phyloP scores from a whole-genome alignment of 2,113 vertebrate species.

The Galemys pyrenaicus region DNA sequence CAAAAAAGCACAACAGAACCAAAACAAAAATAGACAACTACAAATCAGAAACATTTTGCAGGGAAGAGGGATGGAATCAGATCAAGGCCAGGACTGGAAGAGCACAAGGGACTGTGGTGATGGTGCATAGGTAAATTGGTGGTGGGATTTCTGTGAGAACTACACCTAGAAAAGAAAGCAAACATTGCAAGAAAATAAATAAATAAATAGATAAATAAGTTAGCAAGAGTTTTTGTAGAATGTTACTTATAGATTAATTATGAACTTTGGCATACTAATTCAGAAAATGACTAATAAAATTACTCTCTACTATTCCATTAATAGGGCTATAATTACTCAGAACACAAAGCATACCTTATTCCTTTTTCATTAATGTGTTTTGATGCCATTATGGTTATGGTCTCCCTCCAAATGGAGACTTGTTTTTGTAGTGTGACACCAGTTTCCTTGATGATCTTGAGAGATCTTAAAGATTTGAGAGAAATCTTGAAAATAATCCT shows the following conservation, averaged over 20 bases:
- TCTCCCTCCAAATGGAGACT: not conserved
- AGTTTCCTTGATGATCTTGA: not conserved
- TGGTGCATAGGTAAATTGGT: too few species aligned
- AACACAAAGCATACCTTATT: not conserved
- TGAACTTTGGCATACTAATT: not conserved
- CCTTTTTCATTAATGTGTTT: not conserved
- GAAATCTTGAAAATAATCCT: not conserved
- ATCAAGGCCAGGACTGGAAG: too few species aligned
- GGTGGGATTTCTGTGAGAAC: too few species aligned
- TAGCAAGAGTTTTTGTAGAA: not conserved
- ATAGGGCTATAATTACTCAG: not conserved
- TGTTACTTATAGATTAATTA: not conserved
- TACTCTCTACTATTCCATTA: not conserved
- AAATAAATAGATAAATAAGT: too few species aligned
- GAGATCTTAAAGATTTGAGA: not conserved
- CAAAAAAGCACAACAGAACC: too few species aligned
- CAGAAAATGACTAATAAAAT: not conserved
- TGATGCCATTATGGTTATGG: not conserved
- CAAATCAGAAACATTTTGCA: too few species aligned
- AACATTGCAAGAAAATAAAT: too few species aligned
- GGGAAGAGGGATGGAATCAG: too few species aligned
- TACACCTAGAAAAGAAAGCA: too few species aligned
- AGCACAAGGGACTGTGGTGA: too few species aligned
- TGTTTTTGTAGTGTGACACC: not conserved
- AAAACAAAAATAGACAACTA: too few species aligned